Conservation (phyloP, 2,113 vertebrate genomes). For the Barnardius zonarius region DNA sequence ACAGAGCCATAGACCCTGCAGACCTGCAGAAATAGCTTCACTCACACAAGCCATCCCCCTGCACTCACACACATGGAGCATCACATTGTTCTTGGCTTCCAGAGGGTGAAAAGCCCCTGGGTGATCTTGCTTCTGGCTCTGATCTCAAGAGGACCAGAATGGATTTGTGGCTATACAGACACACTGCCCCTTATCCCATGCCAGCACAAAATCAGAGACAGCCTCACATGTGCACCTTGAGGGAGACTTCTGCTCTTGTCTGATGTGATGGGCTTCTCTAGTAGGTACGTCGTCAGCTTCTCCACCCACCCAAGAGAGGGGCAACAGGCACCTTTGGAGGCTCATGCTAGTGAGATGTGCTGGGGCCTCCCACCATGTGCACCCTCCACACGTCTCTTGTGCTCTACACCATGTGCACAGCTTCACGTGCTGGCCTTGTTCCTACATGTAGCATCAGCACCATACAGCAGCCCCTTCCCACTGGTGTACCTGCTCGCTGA, state of each 20-base stretch:
- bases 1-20: neutral
- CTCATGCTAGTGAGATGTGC: neutral
- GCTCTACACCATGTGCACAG: neutral
- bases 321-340: neutral
- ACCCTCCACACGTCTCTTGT: neutral
- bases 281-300: neutral
- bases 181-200: neutral
- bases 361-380: rapidly evolving
- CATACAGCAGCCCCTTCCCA: neutral
- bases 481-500: neutral
- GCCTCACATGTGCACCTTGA: neutral
- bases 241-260: neutral
- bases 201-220: neutral
- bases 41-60: rapidly evolving
- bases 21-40: neutral
- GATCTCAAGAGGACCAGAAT: neutral
- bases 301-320: neutral
- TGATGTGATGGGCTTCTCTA: rapidly evolving
- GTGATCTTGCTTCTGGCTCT: neutral
- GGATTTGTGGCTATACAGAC: neutral
- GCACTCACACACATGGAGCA: rapidly evolving
- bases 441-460: neutral
- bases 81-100: neutral
- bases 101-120: rapidly evolving
- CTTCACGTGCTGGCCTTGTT: rapidly evolving